Conservation (phyloP, 2,113 vertebrate genomes). For the Strix uralensis region DNA sequence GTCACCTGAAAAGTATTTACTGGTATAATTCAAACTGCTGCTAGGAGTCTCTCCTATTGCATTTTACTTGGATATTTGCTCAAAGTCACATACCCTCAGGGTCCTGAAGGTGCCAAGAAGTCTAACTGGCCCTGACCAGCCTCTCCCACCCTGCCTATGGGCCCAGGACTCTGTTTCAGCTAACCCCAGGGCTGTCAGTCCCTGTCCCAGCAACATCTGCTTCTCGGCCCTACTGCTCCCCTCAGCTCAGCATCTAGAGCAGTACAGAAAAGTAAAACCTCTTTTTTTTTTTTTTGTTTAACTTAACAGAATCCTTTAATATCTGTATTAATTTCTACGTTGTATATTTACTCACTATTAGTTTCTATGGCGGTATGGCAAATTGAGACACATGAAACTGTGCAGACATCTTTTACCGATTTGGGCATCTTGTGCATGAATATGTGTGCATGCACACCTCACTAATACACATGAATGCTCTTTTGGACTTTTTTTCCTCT, state of each 20-base stretch:
- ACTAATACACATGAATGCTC: neutral
- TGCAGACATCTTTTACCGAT: neutral
- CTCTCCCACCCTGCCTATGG: neutral
- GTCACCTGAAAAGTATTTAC: neutral
- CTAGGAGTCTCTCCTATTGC: neutral
- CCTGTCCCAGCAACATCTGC: neutral
- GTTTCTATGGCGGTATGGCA: neutral
- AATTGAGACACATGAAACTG: neutral
- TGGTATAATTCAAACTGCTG: neutral
- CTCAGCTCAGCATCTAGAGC: neutral
- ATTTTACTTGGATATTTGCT: neutral
- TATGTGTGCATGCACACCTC: neutral
- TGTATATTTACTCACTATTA: neutral
- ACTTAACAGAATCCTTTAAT: neutral
- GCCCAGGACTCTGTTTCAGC: neutral
- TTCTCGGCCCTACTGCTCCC: neutral
- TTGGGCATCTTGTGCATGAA: neutral
- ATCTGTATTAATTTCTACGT: neutral
- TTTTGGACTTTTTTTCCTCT: neutral
- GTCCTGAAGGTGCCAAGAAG: neutral
- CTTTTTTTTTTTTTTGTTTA: neutral
- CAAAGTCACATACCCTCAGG: accelerated
- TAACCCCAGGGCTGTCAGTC: neutral
- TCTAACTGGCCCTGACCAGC: neutral
- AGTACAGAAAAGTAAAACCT: neutral